Evolutionary conservation across 2,888 invertebrate species (phyloP), one percentile per base, ranked within the genome.

Genomic region (Tiliacea citrago): DNA sequence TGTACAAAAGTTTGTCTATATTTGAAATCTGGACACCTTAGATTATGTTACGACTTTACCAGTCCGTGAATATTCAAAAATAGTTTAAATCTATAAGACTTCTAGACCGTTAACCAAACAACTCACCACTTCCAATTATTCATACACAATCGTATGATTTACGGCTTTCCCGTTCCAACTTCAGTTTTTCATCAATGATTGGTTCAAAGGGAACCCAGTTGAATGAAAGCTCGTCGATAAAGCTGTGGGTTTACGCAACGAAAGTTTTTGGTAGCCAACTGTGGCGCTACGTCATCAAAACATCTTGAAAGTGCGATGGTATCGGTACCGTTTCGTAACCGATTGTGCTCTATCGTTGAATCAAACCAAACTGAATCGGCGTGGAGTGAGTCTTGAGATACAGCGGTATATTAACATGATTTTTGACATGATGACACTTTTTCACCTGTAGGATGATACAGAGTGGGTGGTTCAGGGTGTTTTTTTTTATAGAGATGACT

Each of bases 301-400:
- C 94, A 93, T 94, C 95, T 94, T 90, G 92, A 92, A 92, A 93
- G 92, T 91, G 85, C 84, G 94, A 95, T 95, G 88, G 88, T 94
- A 95, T 95, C 95, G 88, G 84, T 65, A 75, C 45, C n/a, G 88
- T 95, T 94, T 94, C 94, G 93, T 95, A 95, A 95, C 91, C 84
- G 83, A 83, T 88, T 89, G 90, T 92, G 88, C 90, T 85, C 88
- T 92, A 93, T 93, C 90, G 89, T 77, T 79, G 84, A 87, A 91
- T 92, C 89, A 88, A 86, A 88, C 82, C 70, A 86, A 88, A 92
- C 90, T 91, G 82, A 89, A 91, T 90, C 89, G 86, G 81, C 77
- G 79, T 55, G 84, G 87, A 68, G 58, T 78, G 88, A 89, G 88
- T 77, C 63, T 84, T 68, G 39, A 74, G 84, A 77, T 74, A 47